Evolutionary conservation across 2,888 invertebrate species (phyloP).

Genomic region (Ectemnius lituratus): DNA sequence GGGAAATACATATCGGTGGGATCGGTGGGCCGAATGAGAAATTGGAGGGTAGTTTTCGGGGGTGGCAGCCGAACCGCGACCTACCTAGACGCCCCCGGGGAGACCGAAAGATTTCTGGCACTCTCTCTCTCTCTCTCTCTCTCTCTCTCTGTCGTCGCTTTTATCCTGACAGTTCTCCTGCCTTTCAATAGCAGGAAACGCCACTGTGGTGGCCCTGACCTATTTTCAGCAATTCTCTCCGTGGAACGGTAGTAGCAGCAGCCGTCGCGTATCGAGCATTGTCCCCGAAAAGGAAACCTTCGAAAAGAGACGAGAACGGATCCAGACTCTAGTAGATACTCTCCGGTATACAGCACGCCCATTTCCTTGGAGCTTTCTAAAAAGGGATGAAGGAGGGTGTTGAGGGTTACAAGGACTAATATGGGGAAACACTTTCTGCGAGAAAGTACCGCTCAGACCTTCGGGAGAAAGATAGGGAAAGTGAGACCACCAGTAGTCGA

Average conservation of each 20-base stretch:
- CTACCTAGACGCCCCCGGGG: conserved; percentile 26
- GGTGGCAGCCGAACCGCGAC: not conserved
- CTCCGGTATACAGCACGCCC: not conserved
- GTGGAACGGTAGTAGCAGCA: conserved; percentile 36
- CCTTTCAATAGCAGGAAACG: conserved; percentile 57
- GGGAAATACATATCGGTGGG: not conserved
- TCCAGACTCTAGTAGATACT: not conserved
- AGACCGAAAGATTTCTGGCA: not conserved
- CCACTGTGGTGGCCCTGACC: conserved; percentile 64
- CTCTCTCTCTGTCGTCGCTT: not conserved
- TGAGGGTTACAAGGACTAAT: not conserved
- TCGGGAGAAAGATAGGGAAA: conserved; percentile 17
- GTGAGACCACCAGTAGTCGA: not conserved
- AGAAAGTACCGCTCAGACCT: not conserved
- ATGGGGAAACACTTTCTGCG: conserved; percentile 1
- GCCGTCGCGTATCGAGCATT: conserved; percentile 51
- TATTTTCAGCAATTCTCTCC: conserved; percentile 49
- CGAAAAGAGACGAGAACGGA: not conserved
- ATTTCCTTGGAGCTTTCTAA: not conserved
- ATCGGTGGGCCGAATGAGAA: not conserved
- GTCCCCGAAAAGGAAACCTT: conserved; percentile 26
- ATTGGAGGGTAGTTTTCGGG: not conserved
- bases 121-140: no score
- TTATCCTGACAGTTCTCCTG: conserved; percentile 43
- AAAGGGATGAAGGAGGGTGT: not conserved